Base-by-base conservation (phyloP, 2,888 invertebrate genomes). In the Sinodicranocentrus sp. region DNA sequence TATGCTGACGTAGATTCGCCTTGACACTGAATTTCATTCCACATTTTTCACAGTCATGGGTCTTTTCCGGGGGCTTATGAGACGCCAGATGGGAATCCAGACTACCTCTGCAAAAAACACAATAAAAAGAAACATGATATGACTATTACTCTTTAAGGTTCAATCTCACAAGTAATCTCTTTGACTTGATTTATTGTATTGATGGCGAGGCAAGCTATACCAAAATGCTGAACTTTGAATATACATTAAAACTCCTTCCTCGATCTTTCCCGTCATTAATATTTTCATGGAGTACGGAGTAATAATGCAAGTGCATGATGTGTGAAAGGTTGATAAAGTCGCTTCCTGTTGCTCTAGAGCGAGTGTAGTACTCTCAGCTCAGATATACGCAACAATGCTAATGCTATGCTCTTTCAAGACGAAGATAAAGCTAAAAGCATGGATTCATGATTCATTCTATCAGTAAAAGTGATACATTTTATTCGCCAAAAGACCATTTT, bases 31-130 rank as follows among this genome's bases (percentile, higher is more conserved):
- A 88, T 68, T 85, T 84, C 80, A 85, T 87, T 17, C 87, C 87
- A 86, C 88, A 88, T 78, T 79, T 85, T 63, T 84, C 73, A 86
- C 88, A 88, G 76, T 88, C 84, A 82, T 84, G 83, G 25, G 86
- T 85, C 25, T 82, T 79, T 78, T 80, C 85, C 43, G 86, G 87
- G 43, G 88, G 84, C 73, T 84, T 85, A 67, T 88, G 88, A 59
- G 84, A 80, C 28, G 84, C 84, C 68, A 87, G 82, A 82, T 88
- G 88, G 65, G 87, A 86, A 82, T 88, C 88, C 21, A 88, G 82
- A 72, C 87, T 87, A 65, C 87, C 88, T 84, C 88, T 88, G 87
- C 39, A 86, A 87, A 70, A 52, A 75, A 68, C 33, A 33, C 33
- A 48, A 48, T 48, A 10, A 48, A 3, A 5, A 48, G 48, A 48